Percentiles rank a stretch among this genome's conserved stretches.
Conservation (phyloP, 37 sponge, comb jelly and placozoan genomes). For the Spongilla lacustris region DNA sequence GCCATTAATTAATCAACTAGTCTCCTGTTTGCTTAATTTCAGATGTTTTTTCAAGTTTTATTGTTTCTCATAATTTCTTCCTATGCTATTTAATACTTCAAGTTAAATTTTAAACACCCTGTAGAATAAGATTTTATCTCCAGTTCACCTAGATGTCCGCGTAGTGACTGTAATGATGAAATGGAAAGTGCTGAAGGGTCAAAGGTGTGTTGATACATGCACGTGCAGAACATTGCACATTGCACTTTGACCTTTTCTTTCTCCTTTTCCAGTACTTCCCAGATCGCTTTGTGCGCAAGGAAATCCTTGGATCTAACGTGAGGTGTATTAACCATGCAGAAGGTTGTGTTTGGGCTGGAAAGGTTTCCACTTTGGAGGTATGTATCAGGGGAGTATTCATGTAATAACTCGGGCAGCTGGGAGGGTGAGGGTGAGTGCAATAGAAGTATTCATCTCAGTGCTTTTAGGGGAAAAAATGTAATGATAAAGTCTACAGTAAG, state of each 20-base stretch:
- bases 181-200: conserved; percentile 22
- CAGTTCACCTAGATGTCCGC: conserved; percentile 15
- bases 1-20: too few relatives aligned
- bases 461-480: neutral
- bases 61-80: too few relatives aligned
- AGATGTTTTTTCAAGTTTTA: too few relatives aligned
- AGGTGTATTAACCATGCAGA: conserved; percentile 11
- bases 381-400: neutral
- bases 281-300: conserved; percentile 61
- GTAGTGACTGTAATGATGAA: conserved; percentile 34
- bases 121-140: neutral
- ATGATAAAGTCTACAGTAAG: too few relatives aligned
- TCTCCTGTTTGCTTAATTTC: too few relatives aligned
- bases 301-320: conserved; percentile 15
- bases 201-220: neutral
- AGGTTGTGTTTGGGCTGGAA: conserved; percentile 63
- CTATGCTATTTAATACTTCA: too few relatives aligned
- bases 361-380: conserved; percentile 3
- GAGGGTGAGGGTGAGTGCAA: too few relatives aligned
- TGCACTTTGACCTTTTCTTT: neutral
- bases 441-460: too few relatives aligned
- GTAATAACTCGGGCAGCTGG: too few relatives aligned
- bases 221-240: neutral
- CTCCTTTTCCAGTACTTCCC: conserved; percentile 56
- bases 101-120: too few relatives aligned